Base-by-base conservation (phyloP, 2,888 invertebrate genomes). In the Agonopterix alstromeriana region DNA sequence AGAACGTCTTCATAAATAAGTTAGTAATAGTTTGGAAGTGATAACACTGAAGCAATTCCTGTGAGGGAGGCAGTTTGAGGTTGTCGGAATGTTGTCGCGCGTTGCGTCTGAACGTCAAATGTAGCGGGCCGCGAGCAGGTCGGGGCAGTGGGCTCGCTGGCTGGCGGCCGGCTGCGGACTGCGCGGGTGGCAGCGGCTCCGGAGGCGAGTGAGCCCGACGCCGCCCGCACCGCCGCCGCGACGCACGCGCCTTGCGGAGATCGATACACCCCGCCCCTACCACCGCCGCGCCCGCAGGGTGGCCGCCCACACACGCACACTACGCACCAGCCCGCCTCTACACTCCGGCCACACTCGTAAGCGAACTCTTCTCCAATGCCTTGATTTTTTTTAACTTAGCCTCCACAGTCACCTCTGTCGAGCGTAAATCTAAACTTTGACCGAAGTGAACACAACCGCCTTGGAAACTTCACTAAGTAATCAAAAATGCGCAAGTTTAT, bases 211-310 rank as follows among this genome's bases (percentile, higher is more conserved):
- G 77, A 81, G 80, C 82, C 82, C 78, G 79, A 35, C 45, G 45
- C 42, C 52, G 58, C 66, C 42, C 42, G 75, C 71, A 70, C 70
- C 70, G 70, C 70, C 64, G 71, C 67, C 60, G 67, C 63, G 65
- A 78, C 84, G 85, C 85, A 84, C 75, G 86, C 86, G 85, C 84
- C 82, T 71, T 67, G 69, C 72, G 58, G 70, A 72, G 84, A 87
- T 87, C 87, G 82, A 87, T 87, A 87, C 86, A 73, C 86, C 85
- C 84, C 77, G 73, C 82, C 80, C 84, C 65, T 66, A 72, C 83
- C 77, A 62, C 76, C 49, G 56, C 48, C 51, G 59, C 81, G 56
- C 82, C 85, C 77, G 65, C 59, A 60, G 69, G 72, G 69, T 12
- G 65, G 59, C 58, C 63, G 56, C 57, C 50, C 68, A 66, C 67